phyloP scores from a whole-genome alignment of 1,140 invertebrate species.

The Antheraea pernyi region DNA sequence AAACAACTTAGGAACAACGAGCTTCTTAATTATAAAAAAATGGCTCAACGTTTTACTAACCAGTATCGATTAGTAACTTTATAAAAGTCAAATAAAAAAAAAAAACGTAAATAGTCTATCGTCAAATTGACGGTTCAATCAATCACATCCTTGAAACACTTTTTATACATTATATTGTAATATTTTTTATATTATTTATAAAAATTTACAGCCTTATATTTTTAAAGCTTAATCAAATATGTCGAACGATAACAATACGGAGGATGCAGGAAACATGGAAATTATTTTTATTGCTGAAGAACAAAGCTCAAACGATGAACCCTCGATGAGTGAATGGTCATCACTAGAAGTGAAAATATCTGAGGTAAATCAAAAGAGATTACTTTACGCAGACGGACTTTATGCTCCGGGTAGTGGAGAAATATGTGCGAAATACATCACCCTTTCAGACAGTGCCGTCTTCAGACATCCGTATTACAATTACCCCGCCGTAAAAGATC shows the following conservation, averaged over 20 bases:
- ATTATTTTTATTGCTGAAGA: slow-evolving; percentile 14
- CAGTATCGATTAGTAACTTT: background rate
- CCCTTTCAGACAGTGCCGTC: slow-evolving; percentile 57
- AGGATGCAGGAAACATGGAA: slow-evolving; percentile 10
- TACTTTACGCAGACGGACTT: slow-evolving; percentile 16
- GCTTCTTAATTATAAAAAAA: background rate
- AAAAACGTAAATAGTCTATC: background rate
- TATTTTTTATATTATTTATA: background rate
- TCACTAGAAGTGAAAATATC: slow-evolving; percentile 11
- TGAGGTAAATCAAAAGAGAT: slow-evolving; percentile 24
- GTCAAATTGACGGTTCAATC: background rate
- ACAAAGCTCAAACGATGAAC: slow-evolving; percentile 16
- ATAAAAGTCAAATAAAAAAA: background rate
- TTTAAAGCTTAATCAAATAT: background rate
- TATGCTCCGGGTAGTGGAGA: slow-evolving; percentile 33
- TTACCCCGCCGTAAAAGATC: slow-evolving; percentile 59
- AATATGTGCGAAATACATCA: slow-evolving; percentile 30
- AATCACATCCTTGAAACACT: background rate
- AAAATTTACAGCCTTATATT: background rate
- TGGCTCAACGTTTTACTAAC: background rate
- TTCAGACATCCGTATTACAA: slow-evolving; percentile 51
- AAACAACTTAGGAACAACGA: background rate
- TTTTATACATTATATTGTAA: background rate
- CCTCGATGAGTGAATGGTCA: slow-evolving; percentile 29
- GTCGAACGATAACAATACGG: background rate